Evolutionary conservation across 2,797 vertebrate genomes (phyloP).

Genomic region (Oreochromis mossambicus): DNA sequence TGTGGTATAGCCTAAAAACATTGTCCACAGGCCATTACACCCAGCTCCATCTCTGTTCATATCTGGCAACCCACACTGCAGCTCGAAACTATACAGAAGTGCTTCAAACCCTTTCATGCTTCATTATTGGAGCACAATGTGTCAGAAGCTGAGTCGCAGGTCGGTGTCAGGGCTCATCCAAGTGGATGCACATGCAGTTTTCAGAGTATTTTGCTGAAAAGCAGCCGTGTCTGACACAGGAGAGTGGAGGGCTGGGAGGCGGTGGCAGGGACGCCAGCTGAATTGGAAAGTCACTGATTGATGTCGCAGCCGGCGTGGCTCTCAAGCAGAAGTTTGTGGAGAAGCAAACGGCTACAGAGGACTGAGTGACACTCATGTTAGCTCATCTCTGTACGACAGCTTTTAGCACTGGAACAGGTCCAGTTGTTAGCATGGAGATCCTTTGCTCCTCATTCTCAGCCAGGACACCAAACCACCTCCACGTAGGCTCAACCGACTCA

Average conservation of each 20-base stretch:
- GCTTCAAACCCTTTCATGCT: background rate
- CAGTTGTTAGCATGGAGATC: background rate
- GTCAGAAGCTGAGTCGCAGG: background rate
- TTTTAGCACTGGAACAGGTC: background rate
- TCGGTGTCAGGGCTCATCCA: background rate
- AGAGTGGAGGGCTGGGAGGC: background rate
- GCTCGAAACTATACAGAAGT: background rate
- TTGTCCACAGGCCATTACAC: background rate
- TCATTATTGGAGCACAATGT: background rate
- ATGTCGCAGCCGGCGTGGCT: background rate
- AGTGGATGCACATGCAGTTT: background rate
- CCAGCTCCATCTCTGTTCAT: background rate
- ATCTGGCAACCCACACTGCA: background rate
- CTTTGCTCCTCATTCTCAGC: background rate
- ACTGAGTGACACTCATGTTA: background rate
- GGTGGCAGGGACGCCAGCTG: background rate
- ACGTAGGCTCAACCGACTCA: background rate
- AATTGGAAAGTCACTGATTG: background rate
- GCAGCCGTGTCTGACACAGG: background rate
- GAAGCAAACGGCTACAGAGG: background rate
- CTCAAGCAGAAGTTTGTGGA: background rate
- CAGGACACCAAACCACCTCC: fast-evolving
- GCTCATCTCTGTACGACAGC: background rate
- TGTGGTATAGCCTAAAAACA: background rate
- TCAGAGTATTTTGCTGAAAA: background rate